These are phyloP conservation scores for Furnarius figulus DNA, from an alignment of 2,113 vertebrate species.

Conservation along the genomic window DNA sequence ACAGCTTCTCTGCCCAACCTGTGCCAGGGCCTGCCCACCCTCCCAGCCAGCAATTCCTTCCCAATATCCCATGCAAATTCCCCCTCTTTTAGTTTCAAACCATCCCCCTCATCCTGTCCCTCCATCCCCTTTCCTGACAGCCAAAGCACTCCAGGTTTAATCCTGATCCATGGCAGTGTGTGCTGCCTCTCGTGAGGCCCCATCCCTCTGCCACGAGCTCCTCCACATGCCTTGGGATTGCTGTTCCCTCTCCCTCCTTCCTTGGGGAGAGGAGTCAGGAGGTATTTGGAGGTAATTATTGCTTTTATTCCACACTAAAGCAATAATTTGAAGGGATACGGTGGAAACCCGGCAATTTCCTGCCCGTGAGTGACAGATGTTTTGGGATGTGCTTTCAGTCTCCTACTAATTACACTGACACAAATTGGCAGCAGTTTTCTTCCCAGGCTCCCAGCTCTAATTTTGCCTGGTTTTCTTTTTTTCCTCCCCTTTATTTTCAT, in stretches of 20 bases:
- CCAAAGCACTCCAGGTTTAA: rapidly evolving
- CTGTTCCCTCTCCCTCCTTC: background rate
- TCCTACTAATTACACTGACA: slow-evolving; percentile 26
- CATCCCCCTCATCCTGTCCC: background rate
- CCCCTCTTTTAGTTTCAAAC: background rate
- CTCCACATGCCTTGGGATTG: background rate
- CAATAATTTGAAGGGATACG: slow-evolving; percentile 24
- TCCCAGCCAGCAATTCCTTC: background rate
- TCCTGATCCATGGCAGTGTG: background rate
- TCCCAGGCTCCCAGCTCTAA: background rate
- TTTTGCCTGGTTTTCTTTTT: background rate
- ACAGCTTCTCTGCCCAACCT: background rate
- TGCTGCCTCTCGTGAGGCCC: background rate
- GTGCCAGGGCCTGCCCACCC: background rate
- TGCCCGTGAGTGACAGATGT: slow-evolving; percentile 61
- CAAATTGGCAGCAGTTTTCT: slow-evolving; percentile 18
- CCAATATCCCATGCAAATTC: background rate
- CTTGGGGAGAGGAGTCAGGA: background rate
- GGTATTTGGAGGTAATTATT: slow-evolving; percentile 48
- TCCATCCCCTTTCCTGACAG: background rate
- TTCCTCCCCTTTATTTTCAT: background rate
- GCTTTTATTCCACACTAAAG: slow-evolving; percentile 9
- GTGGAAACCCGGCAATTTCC: slow-evolving; percentile 66
- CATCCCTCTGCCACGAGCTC: rapidly evolving
- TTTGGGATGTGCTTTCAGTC: slow-evolving; percentile 50